These are phyloP conservation scores for Odontophorus gujanensis DNA, from an alignment of 2,113 vertebrate species.

Conservation along the genomic window DNA sequence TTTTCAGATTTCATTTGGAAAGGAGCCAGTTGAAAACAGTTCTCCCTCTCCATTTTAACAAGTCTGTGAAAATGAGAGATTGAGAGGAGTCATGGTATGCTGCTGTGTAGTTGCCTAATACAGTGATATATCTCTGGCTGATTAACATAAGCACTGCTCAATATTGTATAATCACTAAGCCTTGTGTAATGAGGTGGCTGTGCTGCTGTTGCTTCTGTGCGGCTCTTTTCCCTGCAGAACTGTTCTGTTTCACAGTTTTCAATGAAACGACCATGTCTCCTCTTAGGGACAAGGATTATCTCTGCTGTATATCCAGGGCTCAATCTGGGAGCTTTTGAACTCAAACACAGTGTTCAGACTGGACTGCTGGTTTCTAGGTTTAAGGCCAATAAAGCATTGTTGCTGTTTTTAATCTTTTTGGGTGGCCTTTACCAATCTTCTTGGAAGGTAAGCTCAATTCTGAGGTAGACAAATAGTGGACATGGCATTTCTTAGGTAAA, in stretches of 20 bases:
- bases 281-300: neutral
- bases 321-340: fast-evolving
- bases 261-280: neutral
- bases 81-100: neutral
- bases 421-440: neutral
- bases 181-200: neutral
- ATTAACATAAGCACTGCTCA: neutral
- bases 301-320: neutral
- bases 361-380: neutral
- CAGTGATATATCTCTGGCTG: neutral
- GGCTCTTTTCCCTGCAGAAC: neutral
- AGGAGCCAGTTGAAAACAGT: neutral
- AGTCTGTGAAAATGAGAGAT: neutral
- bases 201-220: neutral
- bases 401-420: neutral
- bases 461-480: neutral
- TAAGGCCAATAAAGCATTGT: neutral
- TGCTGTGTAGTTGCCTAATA: neutral
- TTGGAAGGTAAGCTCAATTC: neutral
- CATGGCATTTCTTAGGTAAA: neutral
- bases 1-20: neutral
- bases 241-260: neutral
- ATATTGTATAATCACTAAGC: neutral
- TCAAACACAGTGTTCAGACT: neutral
- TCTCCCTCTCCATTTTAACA: neutral